Evolutionary conservation across 1,140 invertebrate species (phyloP), one percentile per base, ranked within the genome.

Genomic region (Drosophila tropicalis): DNA sequence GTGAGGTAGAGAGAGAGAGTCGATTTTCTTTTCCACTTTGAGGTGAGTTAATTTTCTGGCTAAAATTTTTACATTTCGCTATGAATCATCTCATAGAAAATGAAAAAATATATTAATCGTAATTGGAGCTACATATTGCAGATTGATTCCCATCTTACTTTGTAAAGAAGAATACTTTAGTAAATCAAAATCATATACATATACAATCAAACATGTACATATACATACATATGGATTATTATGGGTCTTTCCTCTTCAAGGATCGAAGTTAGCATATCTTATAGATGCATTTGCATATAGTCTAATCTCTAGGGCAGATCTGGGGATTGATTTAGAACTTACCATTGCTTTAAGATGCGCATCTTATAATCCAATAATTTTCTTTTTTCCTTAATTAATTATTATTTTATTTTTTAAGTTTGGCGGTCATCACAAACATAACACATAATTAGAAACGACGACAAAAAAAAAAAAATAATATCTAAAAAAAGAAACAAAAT

Each of bases 311-410:
- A 13, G 25, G 5, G 25, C 25, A 29, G 29, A 29, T 6, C 29
- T 29, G 6, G 29, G 6, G 5, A 6, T 22, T 5, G 5, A 0
- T 29, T 6, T 1, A 29, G 9, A 25, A 61, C 85, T 89, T 76
- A 89, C 85, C 85, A 89, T 81, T 85, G 85, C 75, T 89, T 89
- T 54, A 89, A 70, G 62, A 89, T 89, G 70, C 85, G 86, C 85
- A 89, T 89, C 70, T 19, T 62, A 39, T 15, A 19, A 56, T 55
- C 70, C 15, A 41, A 15, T 34, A 36, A 36, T 3, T 36, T 2
- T 39, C 68, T 54, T 7, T n/a, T 47, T n/a, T 39, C 9, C 55
- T 51, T 74, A 57, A 57, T 5, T 29, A 29, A 29, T 29, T 29
- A 29, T 29, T 29, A 29, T 15, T 70, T 29, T 15, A 7, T 36